These are phyloP conservation scores for Esox niger DNA, from an alignment of 2,113 vertebrate species.

Conservation along the genomic window DNA sequence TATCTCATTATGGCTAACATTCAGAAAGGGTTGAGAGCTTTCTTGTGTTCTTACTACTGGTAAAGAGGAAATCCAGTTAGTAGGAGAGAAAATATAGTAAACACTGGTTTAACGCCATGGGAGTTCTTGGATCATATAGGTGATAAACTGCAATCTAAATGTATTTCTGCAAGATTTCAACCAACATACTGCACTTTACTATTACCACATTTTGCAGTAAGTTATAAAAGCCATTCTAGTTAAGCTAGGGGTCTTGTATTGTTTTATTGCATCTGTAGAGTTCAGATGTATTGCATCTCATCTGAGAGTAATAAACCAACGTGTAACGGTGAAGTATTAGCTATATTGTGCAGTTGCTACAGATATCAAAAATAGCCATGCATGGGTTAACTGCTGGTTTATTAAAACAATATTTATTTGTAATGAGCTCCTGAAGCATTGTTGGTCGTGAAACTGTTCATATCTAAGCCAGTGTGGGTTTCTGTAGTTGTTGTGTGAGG, in stretches of 20 bases:
- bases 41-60: background rate
- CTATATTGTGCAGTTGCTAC: background rate
- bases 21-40: background rate
- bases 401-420: constrained; percentile 7
- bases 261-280: constrained; percentile 6
- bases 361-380: constrained; percentile 21
- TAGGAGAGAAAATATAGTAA: constrained; percentile 22
- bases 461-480: background rate
- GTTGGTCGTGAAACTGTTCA: background rate
- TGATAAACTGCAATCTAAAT: constrained; percentile 49
- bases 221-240: background rate
- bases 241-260: constrained; percentile 14
- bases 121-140: constrained; percentile 34
- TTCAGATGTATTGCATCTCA: constrained; percentile 20
- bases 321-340: constrained; percentile 17
- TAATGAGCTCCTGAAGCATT: background rate
- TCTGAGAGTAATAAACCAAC: constrained; percentile 17
- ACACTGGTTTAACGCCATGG: constrained; percentile 7
- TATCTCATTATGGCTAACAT: background rate
- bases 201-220: background rate
- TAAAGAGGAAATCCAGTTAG: background rate
- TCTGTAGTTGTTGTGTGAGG: background rate
- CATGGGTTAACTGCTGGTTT: background rate
- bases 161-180: constrained; percentile 21
- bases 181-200: constrained; percentile 6